Percentiles rank a stretch among this genome's conserved stretches.
Evolutionary conservation across 2,797 vertebrate genomes (phyloP).

Genomic region (Ceryle rudis): DNA sequence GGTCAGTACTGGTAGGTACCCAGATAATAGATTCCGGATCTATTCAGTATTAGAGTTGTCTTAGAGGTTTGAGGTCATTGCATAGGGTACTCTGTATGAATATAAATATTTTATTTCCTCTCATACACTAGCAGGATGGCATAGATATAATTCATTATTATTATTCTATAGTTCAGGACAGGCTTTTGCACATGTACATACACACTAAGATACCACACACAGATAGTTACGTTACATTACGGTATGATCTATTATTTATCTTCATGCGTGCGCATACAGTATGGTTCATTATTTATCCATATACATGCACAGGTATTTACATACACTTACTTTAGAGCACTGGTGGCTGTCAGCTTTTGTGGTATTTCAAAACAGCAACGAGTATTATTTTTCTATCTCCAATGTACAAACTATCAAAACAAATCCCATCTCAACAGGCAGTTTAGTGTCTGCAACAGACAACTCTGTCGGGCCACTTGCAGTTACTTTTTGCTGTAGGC

Average conservation of each 20-base stretch:
- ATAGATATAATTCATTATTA: neutral
- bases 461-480: neutral
- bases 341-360: neutral
- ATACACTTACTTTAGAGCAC: neutral
- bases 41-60: neutral
- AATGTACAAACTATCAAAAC: neutral
- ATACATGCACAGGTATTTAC: fast-evolving
- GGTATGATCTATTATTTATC: neutral
- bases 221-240: neutral
- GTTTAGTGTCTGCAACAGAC: neutral
- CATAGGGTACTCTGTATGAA: neutral
- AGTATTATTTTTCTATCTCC: neutral
- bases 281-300: neutral
- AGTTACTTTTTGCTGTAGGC: neutral
- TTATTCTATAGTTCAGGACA: neutral
- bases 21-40: neutral
- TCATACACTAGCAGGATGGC: neutral
- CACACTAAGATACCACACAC: neutral
- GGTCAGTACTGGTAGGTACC: neutral
- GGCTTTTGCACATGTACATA: neutral
- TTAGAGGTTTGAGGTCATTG: neutral
- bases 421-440: neutral
- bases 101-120: neutral
- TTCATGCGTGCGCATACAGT: neutral
- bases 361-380: neutral